These are phyloP conservation scores for Quadriops clusia DNA, from an alignment of 2,888 invertebrate species.

Conservation along the genomic window DNA sequence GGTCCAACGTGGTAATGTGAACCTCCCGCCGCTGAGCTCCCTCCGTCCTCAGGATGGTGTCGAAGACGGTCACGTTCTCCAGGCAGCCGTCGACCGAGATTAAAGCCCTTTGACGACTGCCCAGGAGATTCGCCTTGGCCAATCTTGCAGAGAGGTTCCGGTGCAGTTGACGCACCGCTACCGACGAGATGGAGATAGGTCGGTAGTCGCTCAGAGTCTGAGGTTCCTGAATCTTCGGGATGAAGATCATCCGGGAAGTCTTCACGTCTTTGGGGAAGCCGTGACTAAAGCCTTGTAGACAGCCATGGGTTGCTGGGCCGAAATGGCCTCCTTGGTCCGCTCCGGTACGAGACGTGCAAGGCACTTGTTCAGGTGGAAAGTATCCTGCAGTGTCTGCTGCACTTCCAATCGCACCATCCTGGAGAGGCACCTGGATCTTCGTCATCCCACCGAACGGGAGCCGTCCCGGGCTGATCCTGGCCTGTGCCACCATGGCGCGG, in stretches of 20 bases:
- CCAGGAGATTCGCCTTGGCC: no score
- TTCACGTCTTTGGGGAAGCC: slow-evolving; percentile 13
- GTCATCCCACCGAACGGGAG: no score
- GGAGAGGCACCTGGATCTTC: no score
- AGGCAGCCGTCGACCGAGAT: slow-evolving; percentile 23
- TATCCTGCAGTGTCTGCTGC: no score
- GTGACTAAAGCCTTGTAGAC: no score
- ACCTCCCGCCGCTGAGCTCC: neutral
- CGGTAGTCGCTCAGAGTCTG: slow-evolving; percentile 20
- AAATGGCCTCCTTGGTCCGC: no score
- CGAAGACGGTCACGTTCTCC: slow-evolving; percentile 17
- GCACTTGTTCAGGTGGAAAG: no score
- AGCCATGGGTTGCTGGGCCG: no score
- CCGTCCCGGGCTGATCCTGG: no score
- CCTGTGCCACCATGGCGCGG: no score
- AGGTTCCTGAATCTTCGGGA: slow-evolving; percentile 18
- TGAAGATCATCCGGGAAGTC: slow-evolving; percentile 17
- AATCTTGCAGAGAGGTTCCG: slow-evolving; percentile 16
- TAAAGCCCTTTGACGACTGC: slow-evolving; percentile 14
- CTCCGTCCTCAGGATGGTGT: neutral
- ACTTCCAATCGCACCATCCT: no score
- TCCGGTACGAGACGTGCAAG: no score
- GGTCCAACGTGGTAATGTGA: neutral
- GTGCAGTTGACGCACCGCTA: slow-evolving; percentile 22
- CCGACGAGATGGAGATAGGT: slow-evolving; percentile 21